Conservation (phyloP, 2,888 invertebrate species). For the Parthenolecanium corni region DNA sequence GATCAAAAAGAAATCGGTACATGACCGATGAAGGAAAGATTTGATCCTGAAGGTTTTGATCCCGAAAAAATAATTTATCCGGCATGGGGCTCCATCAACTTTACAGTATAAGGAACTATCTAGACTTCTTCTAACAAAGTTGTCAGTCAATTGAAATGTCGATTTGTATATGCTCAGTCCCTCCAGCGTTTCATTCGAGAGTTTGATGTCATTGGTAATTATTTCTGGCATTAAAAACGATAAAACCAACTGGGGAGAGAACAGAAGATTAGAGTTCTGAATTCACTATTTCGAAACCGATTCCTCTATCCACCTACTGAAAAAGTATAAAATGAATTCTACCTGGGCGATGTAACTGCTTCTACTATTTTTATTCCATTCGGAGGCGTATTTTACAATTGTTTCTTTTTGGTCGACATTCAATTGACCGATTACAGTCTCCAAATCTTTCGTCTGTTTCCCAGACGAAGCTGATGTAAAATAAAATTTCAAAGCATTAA, state of each 20-base stretch:
- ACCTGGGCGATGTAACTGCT: constrained; percentile 61
- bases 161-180: constrained; percentile 71
- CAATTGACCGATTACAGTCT: constrained; percentile 54
- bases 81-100: constrained; percentile 54
- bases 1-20: no score
- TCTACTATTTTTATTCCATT: constrained; percentile 85
- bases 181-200: constrained; percentile 57
- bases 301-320: no score
- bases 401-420: constrained; percentile 62
- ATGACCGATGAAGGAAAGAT: no score
- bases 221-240: constrained; percentile 59
- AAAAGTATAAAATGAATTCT: constrained; percentile 7
- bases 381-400: constrained; percentile 60
- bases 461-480: constrained; percentile 35
- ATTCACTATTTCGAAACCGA: no score
- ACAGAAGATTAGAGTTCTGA: background rate
- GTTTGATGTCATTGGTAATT: constrained; percentile 50
- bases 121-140: constrained; percentile 68
- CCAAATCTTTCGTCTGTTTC: constrained; percentile 47
- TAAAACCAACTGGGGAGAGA: constrained; percentile 53
- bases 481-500: background rate
- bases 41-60: background rate
- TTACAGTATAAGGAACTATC: constrained; percentile 68
- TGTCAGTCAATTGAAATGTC: constrained; percentile 66
- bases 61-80: background rate